Evolutionary conservation across 1,140 invertebrate species (phyloP).

Genomic region (Pentalonia nigronervosa): DNA sequence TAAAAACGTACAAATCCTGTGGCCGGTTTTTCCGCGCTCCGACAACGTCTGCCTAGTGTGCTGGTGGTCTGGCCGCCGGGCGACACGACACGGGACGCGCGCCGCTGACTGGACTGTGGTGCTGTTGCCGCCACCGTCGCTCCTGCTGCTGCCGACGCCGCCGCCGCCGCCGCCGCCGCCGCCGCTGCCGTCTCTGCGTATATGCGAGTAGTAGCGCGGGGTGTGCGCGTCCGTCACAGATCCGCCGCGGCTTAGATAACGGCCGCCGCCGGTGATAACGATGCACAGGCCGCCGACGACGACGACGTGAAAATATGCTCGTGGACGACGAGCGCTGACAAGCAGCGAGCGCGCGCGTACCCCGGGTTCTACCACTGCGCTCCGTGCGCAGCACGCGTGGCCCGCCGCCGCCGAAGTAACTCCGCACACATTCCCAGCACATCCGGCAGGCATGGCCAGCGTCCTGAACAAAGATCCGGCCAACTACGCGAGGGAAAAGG

Average conservation of each 20-base stretch:
- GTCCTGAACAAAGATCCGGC: constrained; percentile 76
- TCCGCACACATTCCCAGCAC: not conserved
- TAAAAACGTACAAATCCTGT: not conserved
- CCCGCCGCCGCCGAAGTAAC: constrained; percentile 8
- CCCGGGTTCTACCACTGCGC: not conserved
- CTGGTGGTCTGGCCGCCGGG: constrained; percentile 33
- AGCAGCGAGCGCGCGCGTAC: not conserved
- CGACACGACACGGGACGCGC: constrained; percentile 53
- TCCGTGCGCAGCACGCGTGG: constrained; percentile 5
- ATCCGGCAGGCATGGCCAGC: constrained; percentile 69
- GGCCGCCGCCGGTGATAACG: constrained; percentile 44
- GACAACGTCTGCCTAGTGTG: not conserved
- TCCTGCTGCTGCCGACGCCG: not conserved
- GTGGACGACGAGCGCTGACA: constrained; percentile 40
- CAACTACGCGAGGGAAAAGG: constrained; percentile 71
- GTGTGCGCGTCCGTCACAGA: constrained; percentile 54
- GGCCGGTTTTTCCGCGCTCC: not conserved
- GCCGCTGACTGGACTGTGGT: constrained; percentile 51
- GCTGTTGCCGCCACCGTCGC: not conserved
- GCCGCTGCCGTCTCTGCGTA: not conserved
- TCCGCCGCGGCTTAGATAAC: constrained; percentile 53
- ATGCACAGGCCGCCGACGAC: constrained; percentile 38
- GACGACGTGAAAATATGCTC: constrained; percentile 23
- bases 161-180: not conserved
- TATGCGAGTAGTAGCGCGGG: constrained; percentile 38